Base-by-base conservation (phyloP, 2,888 invertebrate genomes). In the Cartodere bifasciata region DNA sequence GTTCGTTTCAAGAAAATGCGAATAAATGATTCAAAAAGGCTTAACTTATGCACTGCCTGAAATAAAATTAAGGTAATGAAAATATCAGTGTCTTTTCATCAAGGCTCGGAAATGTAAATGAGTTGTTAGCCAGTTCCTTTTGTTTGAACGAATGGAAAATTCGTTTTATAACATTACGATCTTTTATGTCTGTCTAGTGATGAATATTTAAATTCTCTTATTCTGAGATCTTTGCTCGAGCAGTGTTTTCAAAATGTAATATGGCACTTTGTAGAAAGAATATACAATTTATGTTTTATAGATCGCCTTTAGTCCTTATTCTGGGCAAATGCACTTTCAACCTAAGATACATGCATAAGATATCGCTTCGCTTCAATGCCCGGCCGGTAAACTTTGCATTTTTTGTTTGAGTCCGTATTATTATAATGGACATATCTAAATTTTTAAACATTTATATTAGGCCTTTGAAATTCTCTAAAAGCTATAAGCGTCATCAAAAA, bases 121-220 rank as follows among this genome's bases (percentile, higher is more conserved):
- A 44, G 45, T 44, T 29, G 32, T 37, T 38, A 36, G 41, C 38
- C 35, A 40, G 38, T 40, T 40, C 40, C 45, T 50, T 52, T 49
- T 50, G 52, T 53, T 52, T 53, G 50, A 50, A 50, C 50, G 52
- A 51, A 55, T 53, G 55, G 50, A 55, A 56, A 56, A 55, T 54
- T 55, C 55, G 53, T 55, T 56, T 56, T 56, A 53, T 47, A 47
- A 53, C 53, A 56, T 55, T 55, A 56, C 49, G 50, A 55, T 54
- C 56, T 55, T 57, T 54, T n/a, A 54, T 53, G 56, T 56, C 56
- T 55, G 49, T 36, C 45, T 38, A n/a, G n/a, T 49, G 51, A 54
- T 57, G 55, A 56, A 57, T 57, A 56, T 57, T 57, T 57, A 53
- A 57, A 53, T 47, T 45, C 46, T 45, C 47, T 44, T 42, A 48